phyloP scores from a whole-genome alignment of 92 coral and sea anemone species.

The Heteractis magnifica region DNA sequence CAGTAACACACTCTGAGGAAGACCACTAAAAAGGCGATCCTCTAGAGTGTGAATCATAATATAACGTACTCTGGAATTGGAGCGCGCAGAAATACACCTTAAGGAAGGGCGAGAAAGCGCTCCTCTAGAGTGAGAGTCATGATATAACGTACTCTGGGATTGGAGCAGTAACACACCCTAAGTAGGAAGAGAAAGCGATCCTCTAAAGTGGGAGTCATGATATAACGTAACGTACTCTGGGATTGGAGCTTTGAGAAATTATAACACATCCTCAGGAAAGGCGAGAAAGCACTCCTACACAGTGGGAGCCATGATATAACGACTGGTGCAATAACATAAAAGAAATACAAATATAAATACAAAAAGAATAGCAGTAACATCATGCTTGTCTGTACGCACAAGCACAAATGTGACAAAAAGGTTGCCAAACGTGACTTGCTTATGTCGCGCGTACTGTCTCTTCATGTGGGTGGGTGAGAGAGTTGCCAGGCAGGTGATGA shows the following conservation, averaged over 20 bases:
- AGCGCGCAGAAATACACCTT: neutral
- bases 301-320: neutral
- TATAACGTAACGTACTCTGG: neutral
- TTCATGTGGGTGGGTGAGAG: too few species aligned
- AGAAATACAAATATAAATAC: too few species aligned
- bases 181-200: neutral
- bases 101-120: neutral
- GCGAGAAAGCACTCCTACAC: neutral
- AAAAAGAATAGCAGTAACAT: too few species aligned
- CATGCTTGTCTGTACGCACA: too few species aligned
- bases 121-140: neutral
- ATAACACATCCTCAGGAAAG: neutral
- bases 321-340: neutral
- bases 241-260: neutral
- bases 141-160: neutral
- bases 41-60: neutral
- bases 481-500: too few species aligned
- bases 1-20: neutral
- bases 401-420: too few species aligned
- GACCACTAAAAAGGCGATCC: neutral
- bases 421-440: too few species aligned
- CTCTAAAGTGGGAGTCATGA: neutral
- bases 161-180: neutral
- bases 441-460: too few species aligned
- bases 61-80: neutral